Conservation (phyloP, 2,797 vertebrate species). For the Microctenopoma steveboyesi region DNA sequence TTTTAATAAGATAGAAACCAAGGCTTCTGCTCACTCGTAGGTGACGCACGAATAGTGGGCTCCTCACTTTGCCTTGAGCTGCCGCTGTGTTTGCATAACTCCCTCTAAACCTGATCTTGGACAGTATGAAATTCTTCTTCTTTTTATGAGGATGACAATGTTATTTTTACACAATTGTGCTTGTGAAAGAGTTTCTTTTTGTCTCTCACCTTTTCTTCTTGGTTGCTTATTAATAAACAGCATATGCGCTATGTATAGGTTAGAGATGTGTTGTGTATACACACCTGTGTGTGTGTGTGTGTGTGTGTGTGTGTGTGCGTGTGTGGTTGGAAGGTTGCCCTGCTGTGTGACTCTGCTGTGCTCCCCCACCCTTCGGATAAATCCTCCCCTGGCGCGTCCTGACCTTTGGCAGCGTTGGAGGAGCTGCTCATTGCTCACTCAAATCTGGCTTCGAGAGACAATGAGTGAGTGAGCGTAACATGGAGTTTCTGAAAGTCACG, state of each 20-base stretch:
- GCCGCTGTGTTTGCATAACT: constrained; percentile 43
- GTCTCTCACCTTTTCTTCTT: neutral
- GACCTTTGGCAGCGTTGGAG: constrained; percentile 66
- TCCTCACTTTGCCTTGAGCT: constrained; percentile 43
- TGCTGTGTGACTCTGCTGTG: constrained; percentile 39
- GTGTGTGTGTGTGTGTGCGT: neutral
- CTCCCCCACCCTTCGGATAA: constrained; percentile 35
- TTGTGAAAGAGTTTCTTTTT: neutral
- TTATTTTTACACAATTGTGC: constrained; percentile 5
- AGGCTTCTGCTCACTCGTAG: constrained; percentile 46
- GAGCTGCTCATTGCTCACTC: constrained; percentile 53
- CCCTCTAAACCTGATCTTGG: constrained; percentile 19
- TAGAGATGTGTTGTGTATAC: neutral
- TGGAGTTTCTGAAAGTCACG: constrained; percentile 1
- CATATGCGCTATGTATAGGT: neutral
- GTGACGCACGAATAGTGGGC: constrained; percentile 53
- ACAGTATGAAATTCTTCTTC: neutral
- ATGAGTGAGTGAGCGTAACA: constrained; percentile 6
- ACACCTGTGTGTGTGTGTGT: neutral
- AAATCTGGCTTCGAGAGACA: constrained; percentile 38
- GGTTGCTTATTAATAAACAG: neutral
- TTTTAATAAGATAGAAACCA: constrained; percentile 65
- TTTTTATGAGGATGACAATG: neutral
- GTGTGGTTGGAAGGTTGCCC: constrained; percentile 2
- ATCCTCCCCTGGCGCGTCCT: constrained; percentile 52